A percentile compares a stretch with the other conserved stretches of the same genome.
phyloP scores from a whole-genome alignment of 2,797 vertebrate species.

The Argyrosomus regius region DNA sequence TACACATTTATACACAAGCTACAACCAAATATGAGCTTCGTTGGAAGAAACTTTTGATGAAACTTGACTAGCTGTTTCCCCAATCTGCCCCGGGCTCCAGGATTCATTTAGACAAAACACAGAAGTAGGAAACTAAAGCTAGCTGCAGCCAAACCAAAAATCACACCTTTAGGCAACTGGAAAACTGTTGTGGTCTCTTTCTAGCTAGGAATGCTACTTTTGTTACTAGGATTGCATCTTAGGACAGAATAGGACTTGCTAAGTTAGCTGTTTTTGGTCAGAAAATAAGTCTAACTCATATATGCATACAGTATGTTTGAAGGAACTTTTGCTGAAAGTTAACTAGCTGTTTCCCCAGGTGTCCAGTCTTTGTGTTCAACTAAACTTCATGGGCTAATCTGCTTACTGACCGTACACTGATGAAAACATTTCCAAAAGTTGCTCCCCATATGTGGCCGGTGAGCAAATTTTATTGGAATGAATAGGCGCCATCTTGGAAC shows the following conservation, averaged over 20 bases:
- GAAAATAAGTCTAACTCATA: no score
- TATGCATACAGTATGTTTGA: not conserved
- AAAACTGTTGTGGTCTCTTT: not conserved
- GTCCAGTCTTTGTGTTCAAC: not conserved
- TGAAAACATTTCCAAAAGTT: no score
- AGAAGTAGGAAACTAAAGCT: not conserved
- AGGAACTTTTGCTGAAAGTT: not conserved
- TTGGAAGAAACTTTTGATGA: not conserved
- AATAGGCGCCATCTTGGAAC: not conserved
- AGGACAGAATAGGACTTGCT: not conserved
- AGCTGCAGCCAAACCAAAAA: not conserved
- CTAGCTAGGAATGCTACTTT: no score
- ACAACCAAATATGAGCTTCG: no score
- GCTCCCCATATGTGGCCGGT: no score
- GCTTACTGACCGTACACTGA: not conserved
- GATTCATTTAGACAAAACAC: not conserved
- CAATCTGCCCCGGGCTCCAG: not conserved
- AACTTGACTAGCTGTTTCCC: not conserved
- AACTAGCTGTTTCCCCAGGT: not conserved
- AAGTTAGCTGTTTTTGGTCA: not conserved
- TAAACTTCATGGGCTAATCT: not conserved
- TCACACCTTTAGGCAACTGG: not conserved
- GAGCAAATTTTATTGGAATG: no score
- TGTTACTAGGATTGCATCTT: not conserved
- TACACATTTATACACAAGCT: no score